These are phyloP conservation scores for Philotrypesis tridentata DNA, from an alignment of 1,140 invertebrate species.

Conservation along the genomic window DNA sequence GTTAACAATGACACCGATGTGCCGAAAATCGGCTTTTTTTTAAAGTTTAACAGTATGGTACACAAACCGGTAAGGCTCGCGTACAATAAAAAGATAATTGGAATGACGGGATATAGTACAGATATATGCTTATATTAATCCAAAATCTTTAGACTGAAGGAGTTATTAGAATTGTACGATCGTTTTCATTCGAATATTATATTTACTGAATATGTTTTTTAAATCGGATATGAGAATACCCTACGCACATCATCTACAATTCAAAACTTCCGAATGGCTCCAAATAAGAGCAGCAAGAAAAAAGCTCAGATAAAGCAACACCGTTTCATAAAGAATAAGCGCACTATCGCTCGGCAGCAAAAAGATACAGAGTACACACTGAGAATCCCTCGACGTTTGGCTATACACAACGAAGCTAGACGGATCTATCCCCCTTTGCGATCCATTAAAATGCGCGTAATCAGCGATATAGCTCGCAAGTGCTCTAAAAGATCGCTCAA, in stretches of 20 bases:
- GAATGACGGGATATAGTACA: too few relatives aligned
- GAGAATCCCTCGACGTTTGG: neutral
- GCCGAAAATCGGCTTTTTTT: neutral
- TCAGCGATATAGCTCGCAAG: slow-evolving; percentile 48
- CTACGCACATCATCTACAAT: neutral
- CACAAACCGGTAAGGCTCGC: too few relatives aligned
- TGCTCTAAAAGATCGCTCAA: slow-evolving; percentile 53
- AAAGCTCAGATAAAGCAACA: neutral
- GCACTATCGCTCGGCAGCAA: neutral
- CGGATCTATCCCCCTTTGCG: slow-evolving; percentile 5
- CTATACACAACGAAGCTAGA: neutral
- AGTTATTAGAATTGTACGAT: too few relatives aligned
- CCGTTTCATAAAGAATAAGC: neutral
- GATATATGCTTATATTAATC: too few relatives aligned
- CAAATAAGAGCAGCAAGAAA: neutral
- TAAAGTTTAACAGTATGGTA: too few relatives aligned
- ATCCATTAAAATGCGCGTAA: slow-evolving; percentile 53
- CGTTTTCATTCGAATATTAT: too few relatives aligned
- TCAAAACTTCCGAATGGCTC: neutral
- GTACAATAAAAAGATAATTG: too few relatives aligned
- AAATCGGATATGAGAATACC: too few relatives aligned
- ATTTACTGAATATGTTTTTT: too few relatives aligned
- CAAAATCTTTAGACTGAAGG: too few relatives aligned
- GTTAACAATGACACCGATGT: neutral
- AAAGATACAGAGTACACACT: neutral